A percentile compares a stretch with the other conserved stretches of the same genome.
phyloP scores from a whole-genome alignment of 2,113 vertebrate species.

The Cyprinodon brontotheroides region DNA sequence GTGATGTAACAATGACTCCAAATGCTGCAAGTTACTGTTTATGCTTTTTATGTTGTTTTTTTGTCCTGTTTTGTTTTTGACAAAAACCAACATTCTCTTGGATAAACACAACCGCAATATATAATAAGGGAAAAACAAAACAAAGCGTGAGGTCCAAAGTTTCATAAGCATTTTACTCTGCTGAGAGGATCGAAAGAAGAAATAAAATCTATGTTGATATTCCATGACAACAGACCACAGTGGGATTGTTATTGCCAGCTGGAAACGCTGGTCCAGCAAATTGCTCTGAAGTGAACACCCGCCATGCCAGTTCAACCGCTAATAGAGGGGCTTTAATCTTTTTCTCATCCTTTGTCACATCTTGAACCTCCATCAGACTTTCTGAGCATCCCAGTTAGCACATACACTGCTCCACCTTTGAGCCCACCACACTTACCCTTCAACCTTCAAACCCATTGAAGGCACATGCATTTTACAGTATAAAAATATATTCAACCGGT shows the following conservation, averaged over 20 bases:
- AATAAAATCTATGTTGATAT: slow-evolving; percentile 73
- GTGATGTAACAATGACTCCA: slow-evolving; percentile 48
- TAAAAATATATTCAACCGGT: slow-evolving; percentile 58
- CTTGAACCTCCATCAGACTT: slow-evolving; percentile 57
- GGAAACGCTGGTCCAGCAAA: slow-evolving; percentile 58
- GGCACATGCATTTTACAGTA: slow-evolving; percentile 61
- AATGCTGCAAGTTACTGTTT: slow-evolving; percentile 34
- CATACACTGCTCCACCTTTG: slow-evolving; percentile 31
- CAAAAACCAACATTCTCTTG: slow-evolving; percentile 21
- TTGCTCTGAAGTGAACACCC: slow-evolving; percentile 51
- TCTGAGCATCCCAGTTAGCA: slow-evolving; percentile 41
- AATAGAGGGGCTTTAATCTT: slow-evolving; percentile 41
- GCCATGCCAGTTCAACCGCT: slow-evolving; percentile 58
- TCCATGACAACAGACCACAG: slow-evolving; percentile 72
- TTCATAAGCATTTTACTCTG: slow-evolving; percentile 74
- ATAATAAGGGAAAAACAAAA: slow-evolving; percentile 32
- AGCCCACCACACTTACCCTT: slow-evolving; percentile 27
- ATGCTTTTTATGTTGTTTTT: slow-evolving; percentile 17
- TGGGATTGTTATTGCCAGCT: slow-evolving; percentile 69
- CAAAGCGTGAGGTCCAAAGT: slow-evolving; percentile 60
- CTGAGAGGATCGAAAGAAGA: slow-evolving; percentile 65
- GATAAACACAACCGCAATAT: slow-evolving; percentile 56
- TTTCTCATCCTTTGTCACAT: slow-evolving; percentile 55
- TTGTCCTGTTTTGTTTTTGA: slow-evolving; percentile 31
- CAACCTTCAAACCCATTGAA: slow-evolving; percentile 44